Base-by-base conservation (phyloP, 2,888 invertebrate genomes). In the Dicyrtomina minuta region DNA sequence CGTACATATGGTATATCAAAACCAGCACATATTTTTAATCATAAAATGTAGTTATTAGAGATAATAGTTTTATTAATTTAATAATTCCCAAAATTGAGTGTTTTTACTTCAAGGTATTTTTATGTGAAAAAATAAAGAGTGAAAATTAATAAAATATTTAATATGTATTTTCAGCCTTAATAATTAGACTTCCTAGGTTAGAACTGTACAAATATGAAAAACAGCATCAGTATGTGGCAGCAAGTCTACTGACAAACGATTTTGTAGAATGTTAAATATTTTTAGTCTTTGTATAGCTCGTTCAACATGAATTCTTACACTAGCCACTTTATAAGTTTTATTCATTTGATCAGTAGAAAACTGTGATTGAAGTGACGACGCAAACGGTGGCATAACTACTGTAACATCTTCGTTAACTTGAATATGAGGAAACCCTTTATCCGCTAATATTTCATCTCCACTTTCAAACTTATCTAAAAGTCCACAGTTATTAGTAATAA, bases 361-460 rank as follows among this genome's bases (percentile, higher is more conserved):
- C 15, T 66, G 66, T 1, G 15, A 12, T 13, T 46, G 17, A 26
- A 66, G 33, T 59, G 27, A 13, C 0, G 6, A 8, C 5, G 68
- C 24, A 41, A 71, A 68, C 17, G 71, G 71, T 1, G 71, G 71
- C 68, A 68, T 71, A 1, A 71, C 66, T 44, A 71, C 4, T 1
- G 66, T 15, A 13, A 43, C 26, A 0, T 41, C 41, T 39, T 65
- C 33, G 6, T 53, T 60, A 8, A 46, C 22, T 15, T 15, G 15
- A 13, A 71, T 27, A 13, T 61, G 59, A 5, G 71, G 68, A 61
- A 71, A 71, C 1, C 71, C 66, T 62, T 71, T 71, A 41, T 71
- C 71, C 2, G 68, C 68, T n/a, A 71, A 5, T 0, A 71, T 41
- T 2, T 33, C 13, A 51, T 71, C 71, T 1, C 61, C 56, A 1